Base-by-base conservation (phyloP, 2,888 invertebrate genomes). In the Chouioia cunea region DNA sequence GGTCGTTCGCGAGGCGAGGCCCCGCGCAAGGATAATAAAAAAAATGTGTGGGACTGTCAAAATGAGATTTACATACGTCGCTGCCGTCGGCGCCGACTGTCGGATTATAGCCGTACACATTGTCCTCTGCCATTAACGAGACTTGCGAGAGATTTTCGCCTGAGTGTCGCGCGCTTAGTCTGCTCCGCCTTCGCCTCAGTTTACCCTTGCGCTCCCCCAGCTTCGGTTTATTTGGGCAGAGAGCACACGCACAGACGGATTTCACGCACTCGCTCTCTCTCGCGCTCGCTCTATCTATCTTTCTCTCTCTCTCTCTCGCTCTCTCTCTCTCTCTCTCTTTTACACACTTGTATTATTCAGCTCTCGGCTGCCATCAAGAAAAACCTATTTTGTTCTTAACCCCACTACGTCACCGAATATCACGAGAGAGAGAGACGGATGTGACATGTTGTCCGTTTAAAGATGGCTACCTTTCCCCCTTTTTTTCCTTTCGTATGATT, bases 101-200 rank as follows among this genome's bases (percentile, higher is more conserved):
- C 79, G 84, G 83, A 81, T 80, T 82, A 75, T 82, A 85, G 77
- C 85, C 85, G 79, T 85, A 85, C 75, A 83, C 83, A 84, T 85
- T 81, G 81, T 85, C 85, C 78, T 85, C 85, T 84, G 85, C 85
- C 85, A 85, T 85, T 81, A 85, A 85, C 84, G 66, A 64, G 65
- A 63, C 63, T 63, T 67, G 67, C 71, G 58, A 27, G 54, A 62
- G 20, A 43, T 65, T 70, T 73, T 73, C 60, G 56, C 53, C 54
- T 63, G 44, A 63, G 43, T 64, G 50, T 47, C 63, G 47, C 70
- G 65, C 48, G 52, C 47, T 62, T 70, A 68, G 60, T 48, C 56
- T 66, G 65, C 69, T 60, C 46, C 52, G 20, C 36, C 44, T 66
- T 62, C 36, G 36, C 36, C 18, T 52, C 14, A 59, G n/a, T 23